Evolutionary conservation across 2,113 vertebrate genomes (phyloP).

Genomic region (Microcebus jonahi): DNA sequence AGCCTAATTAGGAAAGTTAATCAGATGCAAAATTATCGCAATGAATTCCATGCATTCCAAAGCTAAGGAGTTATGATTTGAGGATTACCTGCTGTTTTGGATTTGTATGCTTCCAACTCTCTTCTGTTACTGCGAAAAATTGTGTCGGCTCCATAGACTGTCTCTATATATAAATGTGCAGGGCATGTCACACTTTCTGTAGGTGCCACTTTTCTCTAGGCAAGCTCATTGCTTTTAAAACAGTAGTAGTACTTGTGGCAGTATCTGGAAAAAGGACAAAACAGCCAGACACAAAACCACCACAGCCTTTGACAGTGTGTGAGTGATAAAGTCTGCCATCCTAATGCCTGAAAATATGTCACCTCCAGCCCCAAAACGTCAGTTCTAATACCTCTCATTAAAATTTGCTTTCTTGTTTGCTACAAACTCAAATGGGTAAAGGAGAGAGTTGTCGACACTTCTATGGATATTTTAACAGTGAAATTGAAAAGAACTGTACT

Average conservation of each 20-base stretch:
- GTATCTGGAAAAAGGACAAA: not conserved
- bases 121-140: constrained; percentile 28
- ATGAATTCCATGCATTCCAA: constrained; percentile 28
- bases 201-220: constrained; percentile 1
- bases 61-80: not conserved
- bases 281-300: not conserved
- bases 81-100: constrained; percentile 22
- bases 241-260: not conserved
- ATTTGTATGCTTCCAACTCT: not conserved
- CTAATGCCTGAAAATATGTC: not conserved
- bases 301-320: not conserved
- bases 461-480: not conserved
- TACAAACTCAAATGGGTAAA: not conserved
- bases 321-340: not conserved
- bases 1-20: constrained; percentile 60
- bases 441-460: not conserved
- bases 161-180: constrained; percentile 47
- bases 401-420: constrained; percentile 16
- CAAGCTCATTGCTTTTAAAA: constrained; percentile 23
- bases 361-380: not conserved
- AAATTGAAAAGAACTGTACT: constrained; percentile 28
- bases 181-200: not conserved
- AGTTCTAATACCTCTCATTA: not conserved
- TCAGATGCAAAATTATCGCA: constrained; percentile 65
- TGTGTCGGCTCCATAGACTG: not conserved